Base-by-base conservation (phyloP, 2,113 vertebrate species). In the Odocoileus hemionus region DNA sequence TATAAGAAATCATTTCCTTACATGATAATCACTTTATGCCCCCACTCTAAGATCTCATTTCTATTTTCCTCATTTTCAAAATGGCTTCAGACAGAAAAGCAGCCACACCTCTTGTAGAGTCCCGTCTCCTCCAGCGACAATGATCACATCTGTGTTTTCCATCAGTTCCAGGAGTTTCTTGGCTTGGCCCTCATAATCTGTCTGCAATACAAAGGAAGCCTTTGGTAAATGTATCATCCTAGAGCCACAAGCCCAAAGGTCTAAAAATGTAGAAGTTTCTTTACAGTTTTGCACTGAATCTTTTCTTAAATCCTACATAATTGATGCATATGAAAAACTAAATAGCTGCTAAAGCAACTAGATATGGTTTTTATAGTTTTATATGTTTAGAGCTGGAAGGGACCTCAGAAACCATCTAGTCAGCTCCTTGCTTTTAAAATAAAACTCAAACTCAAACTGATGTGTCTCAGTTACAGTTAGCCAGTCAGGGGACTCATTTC, bases 181-280 rank as follows among this genome's bases (percentile, higher is more conserved):
- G 0, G 99, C 99, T 98, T 99, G 99, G 58, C 99, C 99, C 98
- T 99, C 99, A 98, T 99, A 99, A 98, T 99, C 99, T 15, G 99
- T 99, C 99, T 99, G 99, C 86, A 96, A 95, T 30, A 98, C 50
- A 97, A 98, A 98, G 39, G 97, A 90, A 95, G 87, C 7, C 15
- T 23, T 86, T 43, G 91, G 2, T 80, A 83, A 96, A 88, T 14
- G 21, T 1, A 94, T 21, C 94, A 79, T 76, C 91, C 76, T 39
- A 79, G 23, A 19, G 13, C 17, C 52, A 33, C 39, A 36, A 43
- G 11, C 9, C 67, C 43, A 52, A 82, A 93, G 43, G 7, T 60
- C 39, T 15, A 83, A 92, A 91, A 60, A 55, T 33, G 2, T 7
- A 15, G 4, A 79, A 23, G 28, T 64, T 67, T 92, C 54, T 55